Conservation (phyloP, 2,797 vertebrate genomes). For the Vireo griseus region DNA sequence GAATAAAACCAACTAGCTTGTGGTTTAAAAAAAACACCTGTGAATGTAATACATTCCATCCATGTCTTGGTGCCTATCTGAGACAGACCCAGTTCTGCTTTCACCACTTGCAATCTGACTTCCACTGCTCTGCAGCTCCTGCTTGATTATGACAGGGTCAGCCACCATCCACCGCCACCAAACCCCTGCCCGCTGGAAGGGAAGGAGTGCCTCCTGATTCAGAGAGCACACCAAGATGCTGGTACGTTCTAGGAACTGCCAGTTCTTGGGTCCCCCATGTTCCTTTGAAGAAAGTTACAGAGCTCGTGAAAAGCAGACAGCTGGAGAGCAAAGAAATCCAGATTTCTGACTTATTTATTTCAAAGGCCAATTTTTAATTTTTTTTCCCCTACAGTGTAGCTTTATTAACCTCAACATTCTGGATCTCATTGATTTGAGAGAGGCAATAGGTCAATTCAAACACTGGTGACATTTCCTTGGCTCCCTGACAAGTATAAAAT, state of each 20-base stretch:
- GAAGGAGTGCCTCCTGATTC: neutral
- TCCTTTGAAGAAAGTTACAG: neutral
- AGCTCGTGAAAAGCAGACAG: neutral
- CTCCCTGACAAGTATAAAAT: neutral
- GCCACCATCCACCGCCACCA: neutral
- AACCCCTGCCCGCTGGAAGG: neutral
- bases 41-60: neutral
- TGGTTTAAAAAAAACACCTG: neutral
- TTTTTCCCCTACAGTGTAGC: accelerated
- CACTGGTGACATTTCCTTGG: neutral
- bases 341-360: neutral
- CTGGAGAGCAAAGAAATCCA: neutral
- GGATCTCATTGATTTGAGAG: neutral
- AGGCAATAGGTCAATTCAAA: neutral
- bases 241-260: neutral
- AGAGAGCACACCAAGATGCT: neutral
- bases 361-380: neutral
- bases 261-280: accelerated
- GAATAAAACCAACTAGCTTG: neutral
- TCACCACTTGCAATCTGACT: neutral
- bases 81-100: neutral
- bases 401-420: neutral
- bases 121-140: neutral
- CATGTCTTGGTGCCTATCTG: neutral
- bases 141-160: neutral